A percentile compares a stretch with the other conserved stretches of the same genome.
These are phyloP conservation scores for Polydesmus complanatus DNA, from an alignment of 2,888 invertebrate genomes.

Conservation along the genomic window DNA sequence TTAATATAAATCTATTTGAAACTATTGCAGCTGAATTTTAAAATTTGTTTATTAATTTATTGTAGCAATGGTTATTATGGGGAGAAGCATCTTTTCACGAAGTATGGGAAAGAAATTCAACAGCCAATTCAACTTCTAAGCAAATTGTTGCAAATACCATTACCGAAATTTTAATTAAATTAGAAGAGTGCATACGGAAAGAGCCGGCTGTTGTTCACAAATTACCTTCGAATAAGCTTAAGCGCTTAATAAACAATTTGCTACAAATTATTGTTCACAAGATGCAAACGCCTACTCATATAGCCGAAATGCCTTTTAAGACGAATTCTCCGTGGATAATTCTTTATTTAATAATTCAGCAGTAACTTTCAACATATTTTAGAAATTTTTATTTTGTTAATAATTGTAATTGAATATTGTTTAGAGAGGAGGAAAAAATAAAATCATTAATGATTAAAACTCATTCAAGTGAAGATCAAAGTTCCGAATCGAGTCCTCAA, in stretches of 20 bases:
- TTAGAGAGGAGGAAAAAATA: conserved; percentile 27
- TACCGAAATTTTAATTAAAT: conserved; percentile 16
- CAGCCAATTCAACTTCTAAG: not conserved
- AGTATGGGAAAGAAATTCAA: conserved; percentile 11
- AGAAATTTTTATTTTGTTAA: not conserved
- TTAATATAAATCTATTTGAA: not conserved
- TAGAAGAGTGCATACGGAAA: conserved; percentile 16
- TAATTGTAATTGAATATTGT: conserved; percentile 5
- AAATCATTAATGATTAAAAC: conserved; percentile 14
- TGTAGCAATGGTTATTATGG: conserved; percentile 16
- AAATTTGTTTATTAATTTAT: not conserved
- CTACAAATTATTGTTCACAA: conserved; percentile 62
- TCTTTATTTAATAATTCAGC: conserved; percentile 59
- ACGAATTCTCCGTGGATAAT: conserved; percentile 69
- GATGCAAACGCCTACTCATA: conserved; percentile 52
- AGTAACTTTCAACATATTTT: conserved; percentile 28
- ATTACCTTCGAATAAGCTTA: conserved; percentile 35
- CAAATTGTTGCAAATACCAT: conserved; percentile 12
- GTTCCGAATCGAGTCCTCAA: not conserved
- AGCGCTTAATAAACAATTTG: conserved; percentile 57
- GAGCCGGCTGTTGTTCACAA: conserved; percentile 8
- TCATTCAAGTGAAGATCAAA: not conserved
- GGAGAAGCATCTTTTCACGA: conserved; percentile 18
- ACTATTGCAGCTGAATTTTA: not conserved
- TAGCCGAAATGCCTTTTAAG: conserved; percentile 49